Evolutionary conservation across 2,797 vertebrate genomes (phyloP), one percentile per base, ranked within the genome.

Genomic region (Pelochelys cantorii): DNA sequence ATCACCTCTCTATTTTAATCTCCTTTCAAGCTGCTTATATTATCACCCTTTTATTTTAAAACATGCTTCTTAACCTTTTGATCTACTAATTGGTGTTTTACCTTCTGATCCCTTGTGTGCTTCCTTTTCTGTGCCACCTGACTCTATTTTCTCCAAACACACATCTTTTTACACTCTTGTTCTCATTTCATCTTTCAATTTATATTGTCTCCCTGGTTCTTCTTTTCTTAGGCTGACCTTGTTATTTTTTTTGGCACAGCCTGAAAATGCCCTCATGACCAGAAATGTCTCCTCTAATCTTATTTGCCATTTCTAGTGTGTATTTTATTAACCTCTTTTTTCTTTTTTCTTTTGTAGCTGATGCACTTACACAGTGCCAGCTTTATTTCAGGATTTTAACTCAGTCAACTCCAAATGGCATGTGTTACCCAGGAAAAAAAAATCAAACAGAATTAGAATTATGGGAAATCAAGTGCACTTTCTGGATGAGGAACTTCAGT

Each of bases 401-500:
- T 96, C 75, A 86, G 84, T 93, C 91, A 95, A 48, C 56, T 95
- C 85, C 81, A 96, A 96, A 65, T 94, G 82, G 74, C 54, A 80
- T 81, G 81, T 96, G 68, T 83, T 97, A 96, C 86, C 75, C 62
- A 82, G 53, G 37, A 86, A 91, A 93, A 90, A 87, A 52, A 87
- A 93, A 90, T 83, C 85, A 93, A 95, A 93, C 75, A 83, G 81
- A 93, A 78, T 90, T 92, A 94, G 56, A 92, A 93, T 96, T 94
- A 85, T 80, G 1, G 15, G 85, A 97, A 96, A 96, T 94, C 78
- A 92, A 86, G 54, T 65, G 78, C 65, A 88, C n/a, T 96, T 97
- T 96, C 91, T 95, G 93, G 94, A 95, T 95, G 95, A 97, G 87
- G 91, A 92, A 92, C 60, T 95, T 93, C 86, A 92, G 86, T 95